Evolutionary conservation across 2,113 vertebrate genomes (phyloP).

Genomic region (Sterna hirundo): DNA sequence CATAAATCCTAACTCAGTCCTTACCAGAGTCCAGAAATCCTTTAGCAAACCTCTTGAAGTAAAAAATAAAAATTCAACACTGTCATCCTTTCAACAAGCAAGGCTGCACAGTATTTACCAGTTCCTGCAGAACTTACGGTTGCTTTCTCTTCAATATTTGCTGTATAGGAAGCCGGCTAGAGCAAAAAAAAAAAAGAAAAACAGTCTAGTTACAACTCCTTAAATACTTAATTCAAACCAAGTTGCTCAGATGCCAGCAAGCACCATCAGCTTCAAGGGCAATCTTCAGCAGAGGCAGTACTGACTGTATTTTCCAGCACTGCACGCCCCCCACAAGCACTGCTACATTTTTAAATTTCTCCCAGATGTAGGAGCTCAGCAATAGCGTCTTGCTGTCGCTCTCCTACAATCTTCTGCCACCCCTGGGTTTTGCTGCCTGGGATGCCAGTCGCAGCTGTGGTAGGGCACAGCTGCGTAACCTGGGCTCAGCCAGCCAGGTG

Average conservation of each 20-base stretch:
- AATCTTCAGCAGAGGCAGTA: neutral
- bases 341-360: neutral
- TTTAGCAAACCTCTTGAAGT: neutral
- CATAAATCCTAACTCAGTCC: neutral
- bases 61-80: neutral
- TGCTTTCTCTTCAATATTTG: neutral
- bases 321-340: fast-evolving
- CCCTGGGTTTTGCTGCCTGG: neutral
- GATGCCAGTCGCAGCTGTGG: too few species aligned
- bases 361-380: neutral
- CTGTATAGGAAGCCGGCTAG: neutral
- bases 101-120: neutral
- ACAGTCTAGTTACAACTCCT: neutral
- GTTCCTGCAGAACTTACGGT: neutral
- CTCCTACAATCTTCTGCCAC: neutral
- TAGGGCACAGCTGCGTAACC: neutral
- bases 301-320: neutral
- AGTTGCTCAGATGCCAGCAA: neutral
- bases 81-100: neutral
- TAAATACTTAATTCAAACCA: neutral
- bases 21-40: neutral
- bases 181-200: neutral
- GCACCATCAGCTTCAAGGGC: neutral
- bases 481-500: neutral
- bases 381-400: fast-evolving